Percentiles rank a stretch among this genome's conserved stretches.
Evolutionary conservation across 2,797 vertebrate genomes (phyloP).

Genomic region (Eptatretus atami): DNA sequence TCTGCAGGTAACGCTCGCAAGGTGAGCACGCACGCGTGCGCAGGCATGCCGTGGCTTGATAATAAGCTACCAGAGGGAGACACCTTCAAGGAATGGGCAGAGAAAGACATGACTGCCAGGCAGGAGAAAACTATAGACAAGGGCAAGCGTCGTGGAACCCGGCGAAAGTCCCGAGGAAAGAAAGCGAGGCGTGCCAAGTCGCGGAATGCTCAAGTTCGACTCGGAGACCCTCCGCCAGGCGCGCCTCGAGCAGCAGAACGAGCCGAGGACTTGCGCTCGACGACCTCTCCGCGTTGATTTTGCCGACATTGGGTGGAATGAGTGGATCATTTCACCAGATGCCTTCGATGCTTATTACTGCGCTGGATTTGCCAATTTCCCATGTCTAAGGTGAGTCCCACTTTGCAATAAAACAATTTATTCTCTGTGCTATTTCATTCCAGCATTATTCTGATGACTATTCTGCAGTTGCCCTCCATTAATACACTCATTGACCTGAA

Average conservation of each 20-base stretch:
- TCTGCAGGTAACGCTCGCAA: not conserved
- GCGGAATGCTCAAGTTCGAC: constrained; percentile 47
- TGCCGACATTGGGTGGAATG: constrained; percentile 72
- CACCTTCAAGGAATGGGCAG: constrained; percentile 29
- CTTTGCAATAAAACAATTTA: too few relatives aligned
- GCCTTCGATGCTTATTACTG: constrained; percentile 84
- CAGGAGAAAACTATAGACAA: not conserved
- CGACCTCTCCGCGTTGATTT: constrained; percentile 79
- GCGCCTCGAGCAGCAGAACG: constrained; percentile 49
- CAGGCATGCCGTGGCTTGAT: constrained; percentile 31
- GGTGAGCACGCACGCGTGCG: constrained; percentile 11
- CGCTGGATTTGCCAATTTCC: constrained; percentile 60
- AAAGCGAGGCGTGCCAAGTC: constrained; percentile 18
- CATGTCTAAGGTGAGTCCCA: constrained; percentile 44
- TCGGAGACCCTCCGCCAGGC: constrained; percentile 86
- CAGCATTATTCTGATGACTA: too few relatives aligned
- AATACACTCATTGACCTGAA: too few relatives aligned
- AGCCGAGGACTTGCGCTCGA: constrained; percentile 46
- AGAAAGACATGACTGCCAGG: constrained; percentile 17
- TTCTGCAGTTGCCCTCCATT: too few relatives aligned
- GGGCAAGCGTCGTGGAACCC: constrained; percentile 12
- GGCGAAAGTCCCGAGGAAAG: constrained; percentile 13
- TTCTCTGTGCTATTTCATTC: too few relatives aligned
- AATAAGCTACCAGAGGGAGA: constrained; percentile 49
- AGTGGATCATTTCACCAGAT: constrained; percentile 80